Percentiles rank a stretch among this genome's conserved stretches.
Conservation (phyloP, 2,113 vertebrate genomes). For the Daphoenositta chrysoptera region DNA sequence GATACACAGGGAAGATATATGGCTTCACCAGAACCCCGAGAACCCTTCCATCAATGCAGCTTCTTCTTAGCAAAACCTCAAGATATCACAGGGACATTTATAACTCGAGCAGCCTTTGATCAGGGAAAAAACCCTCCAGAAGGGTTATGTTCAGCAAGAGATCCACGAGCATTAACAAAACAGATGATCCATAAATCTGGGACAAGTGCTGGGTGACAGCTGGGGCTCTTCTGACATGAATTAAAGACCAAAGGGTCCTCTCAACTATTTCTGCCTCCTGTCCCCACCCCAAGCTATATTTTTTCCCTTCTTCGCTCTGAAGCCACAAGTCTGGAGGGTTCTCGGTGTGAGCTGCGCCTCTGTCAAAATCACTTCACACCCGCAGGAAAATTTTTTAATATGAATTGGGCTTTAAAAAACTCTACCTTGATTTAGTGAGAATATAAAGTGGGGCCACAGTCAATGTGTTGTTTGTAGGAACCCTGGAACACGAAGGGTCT, state of each 20-base stretch:
- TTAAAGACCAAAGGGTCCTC: constrained; percentile 3
- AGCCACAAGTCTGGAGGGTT: constrained; percentile 47
- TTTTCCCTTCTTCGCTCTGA: not conserved
- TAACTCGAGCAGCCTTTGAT: not conserved
- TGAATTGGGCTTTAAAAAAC: constrained; percentile 72
- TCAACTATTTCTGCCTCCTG: constrained; percentile 12
- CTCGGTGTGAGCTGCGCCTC: not conserved
- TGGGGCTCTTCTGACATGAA: not conserved
- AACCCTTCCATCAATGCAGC: not conserved
- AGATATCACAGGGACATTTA: not conserved
- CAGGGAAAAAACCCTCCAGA: not conserved
- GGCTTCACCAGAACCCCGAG: not conserved
- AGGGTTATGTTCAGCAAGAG: constrained; percentile 7
- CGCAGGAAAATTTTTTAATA: constrained; percentile 42
- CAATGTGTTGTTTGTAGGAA: constrained; percentile 68
- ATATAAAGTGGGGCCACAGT: constrained; percentile 67
- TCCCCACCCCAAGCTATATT: not conserved
- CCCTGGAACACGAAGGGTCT: constrained; percentile 55
- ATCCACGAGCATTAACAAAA: constrained; percentile 26
- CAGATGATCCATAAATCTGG: not conserved
- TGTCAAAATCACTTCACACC: constrained; percentile 73
- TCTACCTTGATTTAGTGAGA: constrained; percentile 71
- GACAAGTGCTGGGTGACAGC: not conserved
- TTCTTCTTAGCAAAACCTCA: constrained; percentile 46
- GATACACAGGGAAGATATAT: not conserved